These are phyloP conservation scores for Microvelia longipes DNA, from an alignment of 1,140 invertebrate species.

Conservation along the genomic window DNA sequence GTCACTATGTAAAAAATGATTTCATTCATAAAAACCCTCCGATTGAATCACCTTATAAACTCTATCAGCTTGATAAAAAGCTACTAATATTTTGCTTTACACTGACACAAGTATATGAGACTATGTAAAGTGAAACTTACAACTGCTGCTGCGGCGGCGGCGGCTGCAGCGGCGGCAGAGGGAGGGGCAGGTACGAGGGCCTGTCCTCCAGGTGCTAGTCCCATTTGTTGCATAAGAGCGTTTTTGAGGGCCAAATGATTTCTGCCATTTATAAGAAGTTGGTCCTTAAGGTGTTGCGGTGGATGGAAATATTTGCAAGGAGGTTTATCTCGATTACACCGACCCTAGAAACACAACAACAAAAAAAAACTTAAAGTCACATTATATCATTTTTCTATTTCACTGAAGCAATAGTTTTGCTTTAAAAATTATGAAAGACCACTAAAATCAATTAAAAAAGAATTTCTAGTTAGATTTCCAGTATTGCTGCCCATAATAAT, in stretches of 20 bases:
- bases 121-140: not conserved
- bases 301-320: conserved; percentile 99
- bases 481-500: no score
- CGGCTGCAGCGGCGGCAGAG: conserved; percentile 39
- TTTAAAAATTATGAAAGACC: no score
- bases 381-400: not conserved
- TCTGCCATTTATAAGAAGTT: conserved; percentile 96
- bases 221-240: conserved; percentile 90
- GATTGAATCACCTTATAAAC: no score
- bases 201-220: conserved; percentile 70
- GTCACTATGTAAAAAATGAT: no score
- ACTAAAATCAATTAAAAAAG: no score
- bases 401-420: not conserved
- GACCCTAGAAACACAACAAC: conserved; percentile 58
- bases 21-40: no score
- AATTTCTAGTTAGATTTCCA: no score
- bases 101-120: not conserved
- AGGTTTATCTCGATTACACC: conserved; percentile 98
- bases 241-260: conserved; percentile 98
- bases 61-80: no score
- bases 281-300: conserved; percentile 98
- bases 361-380: conserved; percentile 3
- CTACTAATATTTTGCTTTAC: no score
- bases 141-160: not conserved
- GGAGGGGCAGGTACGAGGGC: conserved; percentile 76